Evolutionary conservation across 2,888 invertebrate species (phyloP).

Genomic region (Ptilodon capucinus): DNA sequence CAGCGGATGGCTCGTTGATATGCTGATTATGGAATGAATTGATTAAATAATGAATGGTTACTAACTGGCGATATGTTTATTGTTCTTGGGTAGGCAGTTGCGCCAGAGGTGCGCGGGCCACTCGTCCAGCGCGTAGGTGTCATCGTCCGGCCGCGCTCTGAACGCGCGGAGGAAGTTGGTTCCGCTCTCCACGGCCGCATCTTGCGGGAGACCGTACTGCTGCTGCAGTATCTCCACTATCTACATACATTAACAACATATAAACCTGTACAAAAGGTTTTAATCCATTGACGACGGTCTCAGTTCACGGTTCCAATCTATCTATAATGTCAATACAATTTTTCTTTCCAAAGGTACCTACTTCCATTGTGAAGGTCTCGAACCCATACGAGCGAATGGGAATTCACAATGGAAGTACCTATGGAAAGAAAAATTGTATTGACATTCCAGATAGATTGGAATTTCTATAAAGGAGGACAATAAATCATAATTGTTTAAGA

Average conservation of each 20-base stretch:
- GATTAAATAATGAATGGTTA: slow-evolving; percentile 33
- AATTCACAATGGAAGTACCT: too few species aligned
- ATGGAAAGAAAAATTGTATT: too few species aligned
- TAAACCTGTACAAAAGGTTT: neutral
- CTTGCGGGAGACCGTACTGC: slow-evolving; percentile 85
- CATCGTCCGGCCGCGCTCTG: slow-evolving; percentile 91
- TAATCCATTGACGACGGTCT: too few species aligned
- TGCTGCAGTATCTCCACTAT: slow-evolving; percentile 77
- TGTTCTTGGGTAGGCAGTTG: slow-evolving; percentile 88
- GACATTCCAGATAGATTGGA: too few species aligned
- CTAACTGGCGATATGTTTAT: slow-evolving; percentile 87
- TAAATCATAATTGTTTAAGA: too few species aligned
- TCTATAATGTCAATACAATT: too few species aligned
- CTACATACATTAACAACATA: slow-evolving; percentile 51
- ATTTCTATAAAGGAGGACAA: too few species aligned
- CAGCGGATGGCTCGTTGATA: too few species aligned
- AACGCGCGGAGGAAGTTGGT: slow-evolving; percentile 88
- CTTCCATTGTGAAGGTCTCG: too few species aligned
- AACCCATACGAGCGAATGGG: too few species aligned
- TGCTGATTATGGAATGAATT: neutral
- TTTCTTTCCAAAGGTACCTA: too few species aligned
- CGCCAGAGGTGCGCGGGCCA: slow-evolving; percentile 92
- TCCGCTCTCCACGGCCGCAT: slow-evolving; percentile 85
- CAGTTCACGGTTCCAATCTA: too few species aligned
- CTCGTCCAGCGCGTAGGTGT: slow-evolving; percentile 86